phyloP scores from a whole-genome alignment of 2,888 invertebrate genomes.

The Amiota communis region DNA sequence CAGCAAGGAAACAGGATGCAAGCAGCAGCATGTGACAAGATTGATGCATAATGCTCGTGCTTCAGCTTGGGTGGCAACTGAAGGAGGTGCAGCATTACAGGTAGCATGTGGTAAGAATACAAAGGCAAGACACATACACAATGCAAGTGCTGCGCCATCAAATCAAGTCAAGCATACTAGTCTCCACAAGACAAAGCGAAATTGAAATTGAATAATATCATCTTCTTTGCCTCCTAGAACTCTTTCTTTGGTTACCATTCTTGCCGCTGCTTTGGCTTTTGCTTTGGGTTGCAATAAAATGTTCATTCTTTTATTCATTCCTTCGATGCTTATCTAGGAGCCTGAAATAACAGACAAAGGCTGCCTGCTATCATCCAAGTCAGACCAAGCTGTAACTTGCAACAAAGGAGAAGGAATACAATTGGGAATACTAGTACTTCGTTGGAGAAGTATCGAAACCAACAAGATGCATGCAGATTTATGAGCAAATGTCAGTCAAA shows the following conservation, averaged over 20 bases:
- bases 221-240: background rate
- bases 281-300: background rate
- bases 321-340: background rate
- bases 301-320: background rate
- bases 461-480: constrained; percentile 50
- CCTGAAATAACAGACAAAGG: constrained; percentile 11
- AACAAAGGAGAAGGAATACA: background rate
- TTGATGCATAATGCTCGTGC: background rate
- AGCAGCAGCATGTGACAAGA: background rate
- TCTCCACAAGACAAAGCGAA: too few species aligned
- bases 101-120: background rate
- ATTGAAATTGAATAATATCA: background rate
- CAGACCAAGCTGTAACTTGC: background rate
- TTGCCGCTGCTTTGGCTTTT: background rate
- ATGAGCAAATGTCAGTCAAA: constrained; percentile 58
- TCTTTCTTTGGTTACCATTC: background rate
- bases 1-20: background rate
- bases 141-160: background rate
- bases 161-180: background rate
- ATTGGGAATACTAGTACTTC: background rate
- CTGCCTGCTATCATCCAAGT: background rate
- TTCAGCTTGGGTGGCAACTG: background rate
- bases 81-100: constrained; percentile 1
- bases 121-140: background rate
- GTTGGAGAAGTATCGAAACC: too few species aligned